Conservation (phyloP, 1,140 invertebrate genomes). For the Eumaeus atala region DNA sequence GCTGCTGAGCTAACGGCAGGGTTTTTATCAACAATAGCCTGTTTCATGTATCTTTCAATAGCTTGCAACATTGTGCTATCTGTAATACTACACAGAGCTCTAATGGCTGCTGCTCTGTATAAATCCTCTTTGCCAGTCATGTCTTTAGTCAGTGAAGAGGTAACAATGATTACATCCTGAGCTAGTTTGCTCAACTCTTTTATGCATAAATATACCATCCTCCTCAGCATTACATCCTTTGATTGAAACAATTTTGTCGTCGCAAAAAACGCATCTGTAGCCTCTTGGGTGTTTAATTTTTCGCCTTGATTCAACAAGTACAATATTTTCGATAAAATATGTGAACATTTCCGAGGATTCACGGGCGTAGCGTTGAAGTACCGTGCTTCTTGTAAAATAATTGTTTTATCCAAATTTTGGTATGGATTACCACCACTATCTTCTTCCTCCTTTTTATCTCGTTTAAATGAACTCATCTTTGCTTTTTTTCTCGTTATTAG, state of each 20-base stretch:
- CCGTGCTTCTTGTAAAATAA: conserved; percentile 96
- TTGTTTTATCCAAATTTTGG: conserved; percentile 95
- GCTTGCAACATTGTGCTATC: conserved; percentile 97
- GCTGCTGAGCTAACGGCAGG: conserved; percentile 96
- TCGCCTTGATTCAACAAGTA: conserved; percentile 97
- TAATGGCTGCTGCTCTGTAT: conserved; percentile 95
- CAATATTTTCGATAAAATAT: conserved; percentile 96
- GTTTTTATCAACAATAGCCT: conserved; percentile 98
- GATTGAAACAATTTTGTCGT: conserved; percentile 99
- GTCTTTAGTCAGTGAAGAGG: conserved; percentile 97
- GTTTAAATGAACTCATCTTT: conserved; percentile 65
- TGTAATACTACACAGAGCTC: conserved; percentile 97
- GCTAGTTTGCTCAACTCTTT: conserved; percentile 96
- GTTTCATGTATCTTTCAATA: conserved; percentile 99
- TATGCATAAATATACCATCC: conserved; percentile 97
- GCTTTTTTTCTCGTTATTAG: conserved; percentile 52
- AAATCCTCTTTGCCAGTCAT: conserved; percentile 99
- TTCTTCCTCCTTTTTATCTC: conserved; percentile 65
- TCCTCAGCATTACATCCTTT: conserved; percentile 93
- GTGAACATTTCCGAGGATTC: conserved; percentile 96
- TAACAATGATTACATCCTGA: conserved; percentile 99
- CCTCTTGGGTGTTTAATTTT: conserved; percentile 92
- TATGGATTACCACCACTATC: conserved; percentile 89
- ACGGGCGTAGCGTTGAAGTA: conserved; percentile 98
- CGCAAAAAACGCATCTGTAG: conserved; percentile 98